Evolutionary conservation across 2,888 invertebrate genomes (phyloP).

Genomic region (Caenorhabditis sulstoni): DNA sequence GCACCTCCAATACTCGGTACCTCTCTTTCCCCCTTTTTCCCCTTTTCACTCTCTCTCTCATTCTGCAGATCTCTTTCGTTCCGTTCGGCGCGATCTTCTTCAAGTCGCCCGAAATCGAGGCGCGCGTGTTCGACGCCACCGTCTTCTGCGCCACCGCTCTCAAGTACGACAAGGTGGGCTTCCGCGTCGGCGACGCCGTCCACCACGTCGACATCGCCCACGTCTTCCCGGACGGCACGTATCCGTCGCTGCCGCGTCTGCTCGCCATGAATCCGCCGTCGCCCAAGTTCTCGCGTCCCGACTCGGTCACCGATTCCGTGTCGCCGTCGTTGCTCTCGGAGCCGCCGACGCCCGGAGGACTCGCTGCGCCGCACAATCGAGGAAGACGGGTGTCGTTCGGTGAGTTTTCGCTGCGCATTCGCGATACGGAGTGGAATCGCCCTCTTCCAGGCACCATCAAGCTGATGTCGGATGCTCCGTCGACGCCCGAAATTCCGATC

Average conservation of each 20-base stretch:
- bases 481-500: constrained; percentile 50
- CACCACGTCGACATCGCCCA: constrained; percentile 59
- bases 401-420: constrained; percentile 18
- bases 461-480: constrained; percentile 60
- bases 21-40: not conserved
- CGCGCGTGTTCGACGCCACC: constrained; percentile 66
- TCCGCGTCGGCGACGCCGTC: constrained; percentile 49
- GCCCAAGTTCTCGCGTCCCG: constrained; percentile 57
- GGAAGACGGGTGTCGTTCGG: constrained; percentile 67
- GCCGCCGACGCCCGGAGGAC: constrained; percentile 49
- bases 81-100: constrained; percentile 63
- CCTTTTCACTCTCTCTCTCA: not conserved
- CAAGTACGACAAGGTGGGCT: constrained; percentile 55
- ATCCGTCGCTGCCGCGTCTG: constrained; percentile 55
- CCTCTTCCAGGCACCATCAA: constrained; percentile 64
- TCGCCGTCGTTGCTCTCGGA: constrained; percentile 47
- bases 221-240: constrained; percentile 62
- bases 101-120: constrained; percentile 47
- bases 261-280: constrained; percentile 61
- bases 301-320: constrained; percentile 45
- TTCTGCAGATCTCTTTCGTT: constrained; percentile 62
- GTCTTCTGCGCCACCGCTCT: constrained; percentile 62
- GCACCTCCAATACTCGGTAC: constrained; percentile 58
- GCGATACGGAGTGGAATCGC: not conserved
- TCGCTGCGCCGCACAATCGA: constrained; percentile 60